Base-by-base conservation (phyloP, 2,888 invertebrate genomes). In the Deilephila elpenor region DNA sequence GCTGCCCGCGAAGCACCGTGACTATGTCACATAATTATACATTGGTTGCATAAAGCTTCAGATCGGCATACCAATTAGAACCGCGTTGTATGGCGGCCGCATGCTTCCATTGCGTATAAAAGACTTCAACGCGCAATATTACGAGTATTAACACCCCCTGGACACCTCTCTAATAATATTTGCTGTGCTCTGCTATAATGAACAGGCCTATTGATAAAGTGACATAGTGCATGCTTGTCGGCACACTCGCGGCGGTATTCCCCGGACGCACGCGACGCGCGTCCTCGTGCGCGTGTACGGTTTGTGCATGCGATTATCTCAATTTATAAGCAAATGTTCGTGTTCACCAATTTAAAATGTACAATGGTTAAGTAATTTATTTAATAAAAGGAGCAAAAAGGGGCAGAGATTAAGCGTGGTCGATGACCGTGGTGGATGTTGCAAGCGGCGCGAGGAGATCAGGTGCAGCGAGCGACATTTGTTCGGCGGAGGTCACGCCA, bases 401-500 rank as follows among this genome's bases (percentile, higher is more conserved):
- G 19, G n/a, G 20, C 51, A 25, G 25, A 20, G 14, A n/a, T 6
- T 5, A n/a, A 5, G 56, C 6, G 56, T 44, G 37, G 37, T 37
- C 37, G 25, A 17, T 51, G 51, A 51, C 44, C 51, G 25, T 51
- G 67, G 51, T 25, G 11, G 4, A 17, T 17, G 11, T 67, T 25
- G 17, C 37, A 64, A 64, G 64, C 64, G 37, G 64, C 34, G 64
- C 67, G 67, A 67, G 67, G 67, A 67, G 67, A 67, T 17, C 67
- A 44, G 44, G 51, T 20, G 44, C 44, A 5, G 6, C 34, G 25
- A 5, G 6, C 34, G 25, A 67, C 67, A 67, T 51, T 51, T 67
- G 8, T 14, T 5, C 14, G 67, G 4, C 25, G 11, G 67, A 67
- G 67, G 67, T 51, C 67, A 20, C 44, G 17, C 20, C 20, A 34